Evolutionary conservation across 2,797 vertebrate genomes (phyloP), one percentile per base, ranked within the genome.

Genomic region (Gambelia wislizenii): DNA sequence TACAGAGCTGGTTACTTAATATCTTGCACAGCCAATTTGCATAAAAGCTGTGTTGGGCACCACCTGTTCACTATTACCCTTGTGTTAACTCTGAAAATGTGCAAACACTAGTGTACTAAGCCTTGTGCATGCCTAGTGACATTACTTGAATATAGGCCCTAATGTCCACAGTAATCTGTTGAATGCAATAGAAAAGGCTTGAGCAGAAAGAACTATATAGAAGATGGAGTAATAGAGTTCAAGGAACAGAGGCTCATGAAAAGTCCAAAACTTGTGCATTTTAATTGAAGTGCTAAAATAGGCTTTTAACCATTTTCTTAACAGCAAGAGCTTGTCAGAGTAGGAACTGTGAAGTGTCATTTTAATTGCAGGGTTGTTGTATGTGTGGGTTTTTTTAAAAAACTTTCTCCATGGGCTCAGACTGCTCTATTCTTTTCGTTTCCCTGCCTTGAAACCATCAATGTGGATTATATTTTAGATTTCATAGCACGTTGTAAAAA

Each of bases 231-330:
- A 30, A 56, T 27, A 20, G 67, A 79, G 33, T 52, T 72, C 20
- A 39, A 22, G 12, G 33, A 47, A 80, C 49, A 86, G 16, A 30
- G 39, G 52, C 49, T 42, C 18, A 25, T 72, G 39, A 75, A 84
- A 77, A 54, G 30, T 27, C 42, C 80, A 47, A 47, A 30, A 78
- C 18, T 42, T 91, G 18, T 64, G 27, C 84, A 39, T 59, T 86
- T 88, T 88, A 59, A 70, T 33, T 86, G 22, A 85, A 88, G 69
- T 91, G 85, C 33, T 27, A 75, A 67, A 84, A 42, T 84, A 83
- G 82, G 44, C 22, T 89, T 8, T 47, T 70, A 87, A 61, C 20
- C 54, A 52, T 89, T 86, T 47, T 89, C 56, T 44, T 89, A 76
- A 54, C 33, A 85, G 47, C 39, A 77, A 83, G 72, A 89, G 39